Conservation (phyloP, 2,797 vertebrate genomes). For the Alosa sapidissima region DNA sequence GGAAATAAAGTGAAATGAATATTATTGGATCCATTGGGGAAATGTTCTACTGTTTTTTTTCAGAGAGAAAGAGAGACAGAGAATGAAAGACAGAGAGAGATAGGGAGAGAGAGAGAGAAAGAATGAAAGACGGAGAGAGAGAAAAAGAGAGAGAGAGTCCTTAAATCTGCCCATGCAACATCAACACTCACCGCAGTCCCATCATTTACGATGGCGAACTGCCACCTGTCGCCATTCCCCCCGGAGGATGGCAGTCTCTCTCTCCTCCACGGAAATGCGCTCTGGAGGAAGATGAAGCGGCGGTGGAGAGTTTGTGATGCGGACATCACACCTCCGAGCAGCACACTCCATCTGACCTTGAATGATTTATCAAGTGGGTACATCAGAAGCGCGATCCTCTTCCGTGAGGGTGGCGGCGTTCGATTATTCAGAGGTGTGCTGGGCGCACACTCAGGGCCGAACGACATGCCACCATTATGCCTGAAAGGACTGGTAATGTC, state of each 20-base stretch:
- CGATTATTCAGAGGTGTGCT: constrained; percentile 11
- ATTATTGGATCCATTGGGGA: not conserved
- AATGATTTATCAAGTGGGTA: constrained; percentile 38
- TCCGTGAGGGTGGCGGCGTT: constrained; percentile 29
- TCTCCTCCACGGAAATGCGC: constrained; percentile 44
- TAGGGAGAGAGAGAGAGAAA: not conserved
- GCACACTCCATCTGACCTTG: constrained; percentile 36
- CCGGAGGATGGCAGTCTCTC: constrained; percentile 24
- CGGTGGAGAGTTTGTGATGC: constrained; percentile 37
- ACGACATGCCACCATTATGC: not conserved
- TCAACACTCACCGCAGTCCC: not conserved
- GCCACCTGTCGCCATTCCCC: constrained; percentile 1
- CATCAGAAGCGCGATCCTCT: constrained; percentile 33
- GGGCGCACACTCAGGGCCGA: not conserved
- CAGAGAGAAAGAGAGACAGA: not conserved
- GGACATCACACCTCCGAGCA: constrained; percentile 43
- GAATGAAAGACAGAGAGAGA: not conserved
- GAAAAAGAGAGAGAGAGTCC: not conserved
- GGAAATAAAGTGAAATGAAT: not conserved
- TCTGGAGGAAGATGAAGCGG: constrained; percentile 37
- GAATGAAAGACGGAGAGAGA: not conserved
- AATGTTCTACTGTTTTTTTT: not conserved
- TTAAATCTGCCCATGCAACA: not conserved
- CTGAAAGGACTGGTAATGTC: not conserved
- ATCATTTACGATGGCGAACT: constrained; percentile 28